These are phyloP conservation scores for Danio rerio DNA, from an alignment of 2,113 vertebrate species.

Conservation along the genomic window GRCz12tu NC_133180.1:41081001-41081500, in stretches of 20 bases:
- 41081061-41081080: too few relatives aligned
- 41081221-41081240: not conserved
- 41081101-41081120: too few relatives aligned
- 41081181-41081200: too few relatives aligned
- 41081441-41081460: constrained; percentile 90
- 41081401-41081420: constrained; percentile 92
- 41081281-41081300: constrained; percentile 78
- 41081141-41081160: too few relatives aligned
- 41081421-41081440: constrained; percentile 90
- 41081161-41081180: too few relatives aligned
- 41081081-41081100: too few relatives aligned
- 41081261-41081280: not conserved
- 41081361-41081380: constrained; percentile 95
- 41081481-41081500: constrained; percentile 96
- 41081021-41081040: too few relatives aligned
- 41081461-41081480: constrained; percentile 92
- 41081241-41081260: not conserved
- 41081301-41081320: constrained; percentile 83
- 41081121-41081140: too few relatives aligned
- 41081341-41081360: constrained; percentile 98
- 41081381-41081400: constrained; percentile 96
- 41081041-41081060: too few relatives aligned
- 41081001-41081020: too few relatives aligned
- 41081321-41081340: constrained; percentile 96
- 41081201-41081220: too few relatives aligned